Conservation (phyloP, 1,140 invertebrate genomes). For the Trichonephila clavipes region DNA sequence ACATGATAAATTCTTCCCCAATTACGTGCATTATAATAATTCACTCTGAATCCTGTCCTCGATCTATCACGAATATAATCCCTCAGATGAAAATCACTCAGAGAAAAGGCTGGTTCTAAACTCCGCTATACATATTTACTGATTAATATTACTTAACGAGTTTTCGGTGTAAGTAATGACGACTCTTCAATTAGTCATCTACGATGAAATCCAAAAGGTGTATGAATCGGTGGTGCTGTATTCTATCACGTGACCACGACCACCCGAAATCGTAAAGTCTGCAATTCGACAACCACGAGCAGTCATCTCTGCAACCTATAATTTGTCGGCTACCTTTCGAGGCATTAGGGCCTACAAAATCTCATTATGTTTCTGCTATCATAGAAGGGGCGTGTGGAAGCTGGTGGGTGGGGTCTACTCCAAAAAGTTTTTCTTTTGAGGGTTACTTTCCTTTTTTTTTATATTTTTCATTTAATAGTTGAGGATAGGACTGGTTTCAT, state of each 20-base stretch:
- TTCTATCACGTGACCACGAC: constrained; percentile 22
- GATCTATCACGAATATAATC: constrained; percentile 2
- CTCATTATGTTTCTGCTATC: constrained; percentile 70
- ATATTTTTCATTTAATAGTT: background rate
- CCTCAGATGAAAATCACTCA: constrained; percentile 1
- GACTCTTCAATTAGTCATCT: constrained; percentile 65
- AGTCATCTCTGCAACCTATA: constrained; percentile 49
- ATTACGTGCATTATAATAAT: background rate
- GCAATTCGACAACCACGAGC: constrained; percentile 49
- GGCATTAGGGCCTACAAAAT: constrained; percentile 49
- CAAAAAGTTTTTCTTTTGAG: background rate
- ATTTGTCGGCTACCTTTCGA: constrained; percentile 56
- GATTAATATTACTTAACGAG: constrained; percentile 56
- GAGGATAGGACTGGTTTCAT: constrained; percentile 12
- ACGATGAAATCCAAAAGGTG: background rate
- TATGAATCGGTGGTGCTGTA: background rate
- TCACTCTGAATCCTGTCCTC: background rate
- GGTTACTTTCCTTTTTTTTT: background rate
- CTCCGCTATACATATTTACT: background rate
- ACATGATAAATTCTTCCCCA: constrained; percentile 23
- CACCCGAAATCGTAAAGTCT: constrained; percentile 62
- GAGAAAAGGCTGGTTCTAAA: background rate
- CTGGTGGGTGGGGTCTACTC: constrained; percentile 51
- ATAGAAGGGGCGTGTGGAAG: constrained; percentile 61
- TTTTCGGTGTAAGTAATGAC: constrained; percentile 27